Percentiles rank a stretch among this genome's conserved stretches.
Conservation (phyloP, 2,797 vertebrate genomes). For the Sebastes oblongus region DNA sequence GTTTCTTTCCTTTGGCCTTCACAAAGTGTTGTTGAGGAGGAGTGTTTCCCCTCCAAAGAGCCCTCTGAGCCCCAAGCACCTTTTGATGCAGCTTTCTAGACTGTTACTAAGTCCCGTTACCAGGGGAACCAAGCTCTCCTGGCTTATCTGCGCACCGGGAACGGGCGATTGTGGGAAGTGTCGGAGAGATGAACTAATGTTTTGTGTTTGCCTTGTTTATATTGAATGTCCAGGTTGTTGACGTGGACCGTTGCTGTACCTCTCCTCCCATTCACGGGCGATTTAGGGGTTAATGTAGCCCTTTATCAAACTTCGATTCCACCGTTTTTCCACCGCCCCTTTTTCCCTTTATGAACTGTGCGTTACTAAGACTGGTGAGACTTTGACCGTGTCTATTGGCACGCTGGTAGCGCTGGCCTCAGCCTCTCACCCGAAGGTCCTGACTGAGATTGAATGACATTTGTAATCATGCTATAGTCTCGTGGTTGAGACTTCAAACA, state of each 20-base stretch:
- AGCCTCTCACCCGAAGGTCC: slow-evolving; percentile 33
- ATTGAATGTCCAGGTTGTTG: slow-evolving; percentile 64
- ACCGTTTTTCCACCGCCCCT: background rate
- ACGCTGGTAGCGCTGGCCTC: slow-evolving; percentile 2
- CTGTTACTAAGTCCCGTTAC: slow-evolving; percentile 71
- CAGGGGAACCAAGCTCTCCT: slow-evolving; percentile 63
- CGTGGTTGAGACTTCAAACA: slow-evolving; percentile 57
- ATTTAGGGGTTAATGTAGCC: slow-evolving; percentile 39
- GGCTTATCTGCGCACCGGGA: slow-evolving; percentile 42
- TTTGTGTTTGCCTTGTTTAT: slow-evolving; percentile 68
- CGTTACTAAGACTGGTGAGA: slow-evolving; percentile 33
- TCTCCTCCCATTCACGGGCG: slow-evolving; percentile 23
- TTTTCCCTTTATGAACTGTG: background rate
- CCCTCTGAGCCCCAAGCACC: slow-evolving; percentile 66
- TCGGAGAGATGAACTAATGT: slow-evolving; percentile 44
- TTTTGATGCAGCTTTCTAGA: slow-evolving; percentile 70
- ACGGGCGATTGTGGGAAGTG: slow-evolving; percentile 40
- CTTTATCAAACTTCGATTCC: slow-evolving; percentile 30
- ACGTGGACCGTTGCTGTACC: slow-evolving; percentile 41
- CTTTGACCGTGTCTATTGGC: slow-evolving; percentile 20
- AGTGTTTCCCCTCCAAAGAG: slow-evolving; percentile 55
- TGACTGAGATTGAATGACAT: slow-evolving; percentile 55
- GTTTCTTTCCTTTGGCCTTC: slow-evolving; percentile 55
- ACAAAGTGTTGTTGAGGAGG: slow-evolving; percentile 58
- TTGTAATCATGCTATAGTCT: slow-evolving; percentile 47